Evolutionary conservation across 2,888 invertebrate genomes (phyloP).

Genomic region (Aphodius sticticus): DNA sequence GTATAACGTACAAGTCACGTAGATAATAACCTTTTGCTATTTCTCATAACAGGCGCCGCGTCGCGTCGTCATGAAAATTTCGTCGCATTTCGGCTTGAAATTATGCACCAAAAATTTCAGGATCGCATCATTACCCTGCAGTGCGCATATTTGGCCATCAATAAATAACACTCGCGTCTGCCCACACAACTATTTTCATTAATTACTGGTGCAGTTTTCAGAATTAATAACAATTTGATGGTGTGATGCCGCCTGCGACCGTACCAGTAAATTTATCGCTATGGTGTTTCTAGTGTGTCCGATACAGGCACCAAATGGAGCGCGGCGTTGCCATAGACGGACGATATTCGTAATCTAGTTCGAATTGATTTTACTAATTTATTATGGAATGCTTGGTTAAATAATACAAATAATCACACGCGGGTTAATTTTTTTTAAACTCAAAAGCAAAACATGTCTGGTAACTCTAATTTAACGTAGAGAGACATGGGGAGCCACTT

Average conservation of each 20-base stretch:
- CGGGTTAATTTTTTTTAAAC: no score
- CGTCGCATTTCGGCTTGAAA: conserved; percentile 21
- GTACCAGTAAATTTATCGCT: background rate
- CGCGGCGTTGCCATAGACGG: background rate
- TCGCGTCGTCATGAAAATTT: background rate
- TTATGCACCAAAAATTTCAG: conserved; percentile 28
- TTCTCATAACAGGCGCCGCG: background rate
- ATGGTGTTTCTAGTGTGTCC: background rate
- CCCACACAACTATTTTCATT: conserved; percentile 33
- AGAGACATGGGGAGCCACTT: no score
- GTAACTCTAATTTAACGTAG: no score
- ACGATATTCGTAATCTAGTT: background rate
- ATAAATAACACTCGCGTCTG: conserved; percentile 39
- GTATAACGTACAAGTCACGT: background rate
- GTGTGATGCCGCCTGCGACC: background rate
- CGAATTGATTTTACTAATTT: no score
- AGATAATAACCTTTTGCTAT: background rate
- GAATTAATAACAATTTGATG: conserved; percentile 26
- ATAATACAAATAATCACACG: no score
- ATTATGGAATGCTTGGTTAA: no score
- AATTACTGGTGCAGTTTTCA: conserved; percentile 29
- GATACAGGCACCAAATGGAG: background rate
- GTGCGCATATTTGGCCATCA: conserved; percentile 42
- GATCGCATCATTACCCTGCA: conserved; percentile 25
- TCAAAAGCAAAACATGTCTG: no score